Conservation (phyloP, 2,888 invertebrate species). For the Lacanobia wlatinum region DNA sequence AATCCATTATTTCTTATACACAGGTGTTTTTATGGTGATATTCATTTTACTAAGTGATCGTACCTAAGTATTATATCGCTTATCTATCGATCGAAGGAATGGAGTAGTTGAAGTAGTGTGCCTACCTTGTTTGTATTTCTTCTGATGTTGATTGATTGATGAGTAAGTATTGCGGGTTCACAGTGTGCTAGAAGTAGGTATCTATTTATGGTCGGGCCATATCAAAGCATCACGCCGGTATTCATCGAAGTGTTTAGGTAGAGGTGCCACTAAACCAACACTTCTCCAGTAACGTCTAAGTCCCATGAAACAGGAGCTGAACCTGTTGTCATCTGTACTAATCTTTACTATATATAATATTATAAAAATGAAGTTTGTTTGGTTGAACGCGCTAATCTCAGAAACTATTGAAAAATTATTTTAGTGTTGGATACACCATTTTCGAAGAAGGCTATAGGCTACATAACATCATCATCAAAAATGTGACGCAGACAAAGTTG, state of each 20-base stretch:
- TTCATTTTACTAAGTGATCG: constrained; percentile 38
- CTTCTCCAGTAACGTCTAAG: too few species aligned
- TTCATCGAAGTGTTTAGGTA: neutral
- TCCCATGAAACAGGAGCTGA: neutral
- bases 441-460: too few species aligned
- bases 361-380: too few species aligned
- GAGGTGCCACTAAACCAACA: neutral
- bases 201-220: too few species aligned
- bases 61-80: neutral
- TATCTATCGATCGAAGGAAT: neutral
- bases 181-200: neutral
- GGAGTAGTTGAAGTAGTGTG: neutral
- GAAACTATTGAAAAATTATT: too few species aligned
- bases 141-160: neutral
- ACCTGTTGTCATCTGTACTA: too few species aligned
- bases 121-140: neutral
- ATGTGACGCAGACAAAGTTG: too few species aligned
- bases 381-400: too few species aligned
- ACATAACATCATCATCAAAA: too few species aligned
- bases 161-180: neutral
- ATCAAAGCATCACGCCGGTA: too few species aligned
- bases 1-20: constrained; percentile 24
- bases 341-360: too few species aligned
- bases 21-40: constrained; percentile 27
- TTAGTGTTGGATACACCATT: too few species aligned